Conservation (phyloP, 1,140 invertebrate species). For the Rhopalosiphum maidis region DNA sequence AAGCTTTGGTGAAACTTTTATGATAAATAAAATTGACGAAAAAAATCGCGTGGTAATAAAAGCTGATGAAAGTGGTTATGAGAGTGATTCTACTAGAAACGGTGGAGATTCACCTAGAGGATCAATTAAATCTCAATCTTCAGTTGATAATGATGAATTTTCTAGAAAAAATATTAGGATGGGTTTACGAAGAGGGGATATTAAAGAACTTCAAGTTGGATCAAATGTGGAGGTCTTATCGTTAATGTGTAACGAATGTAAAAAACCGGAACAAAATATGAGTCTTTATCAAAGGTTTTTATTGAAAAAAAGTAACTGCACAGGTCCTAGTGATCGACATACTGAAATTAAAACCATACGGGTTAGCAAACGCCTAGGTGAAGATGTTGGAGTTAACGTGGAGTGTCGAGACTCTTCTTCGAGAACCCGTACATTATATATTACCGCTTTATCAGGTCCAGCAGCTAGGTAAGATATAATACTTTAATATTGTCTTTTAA, state of each 20-base stretch:
- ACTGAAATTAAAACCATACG: slow-evolving; percentile 25
- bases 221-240: slow-evolving; percentile 23
- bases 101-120: slow-evolving; percentile 66
- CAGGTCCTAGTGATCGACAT: neutral
- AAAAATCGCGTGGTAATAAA: slow-evolving; percentile 60
- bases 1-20: slow-evolving; percentile 42
- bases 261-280: slow-evolving; percentile 51
- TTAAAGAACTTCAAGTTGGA: slow-evolving; percentile 38
- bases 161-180: slow-evolving; percentile 34
- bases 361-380: slow-evolving; percentile 40
- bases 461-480: slow-evolving; percentile 43
- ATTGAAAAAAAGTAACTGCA: slow-evolving; percentile 32
- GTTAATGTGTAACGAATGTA: slow-evolving; percentile 42
- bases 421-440: neutral
- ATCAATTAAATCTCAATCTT: slow-evolving; percentile 61
- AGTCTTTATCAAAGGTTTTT: slow-evolving; percentile 54
- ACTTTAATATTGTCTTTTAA: neutral
- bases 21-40: slow-evolving; percentile 19
- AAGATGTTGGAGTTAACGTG: slow-evolving; percentile 43
- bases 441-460: slow-evolving; percentile 32
- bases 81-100: slow-evolving; percentile 70
- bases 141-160: slow-evolving; percentile 59
- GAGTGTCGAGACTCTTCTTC: slow-evolving; percentile 35
- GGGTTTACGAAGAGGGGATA: slow-evolving; percentile 33
- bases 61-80: slow-evolving; percentile 73